Base-by-base conservation (phyloP, 2,888 invertebrate genomes). In the Furcula furcula region DNA sequence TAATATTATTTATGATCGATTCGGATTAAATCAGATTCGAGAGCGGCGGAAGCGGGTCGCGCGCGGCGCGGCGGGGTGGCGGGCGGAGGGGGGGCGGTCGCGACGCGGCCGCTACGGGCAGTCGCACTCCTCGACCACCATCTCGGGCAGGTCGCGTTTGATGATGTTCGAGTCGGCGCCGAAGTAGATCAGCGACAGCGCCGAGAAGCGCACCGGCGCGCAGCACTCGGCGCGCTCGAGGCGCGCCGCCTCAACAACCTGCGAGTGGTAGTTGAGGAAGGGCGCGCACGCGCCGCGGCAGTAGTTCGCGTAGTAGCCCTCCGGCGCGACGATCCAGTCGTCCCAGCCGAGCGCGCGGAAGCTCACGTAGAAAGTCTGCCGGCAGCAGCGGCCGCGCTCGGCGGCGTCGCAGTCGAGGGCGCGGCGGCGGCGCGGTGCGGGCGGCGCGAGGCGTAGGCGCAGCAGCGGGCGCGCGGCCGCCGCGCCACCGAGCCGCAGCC, bases 41-140 rank as follows among this genome's bases (percentile, higher is more conserved):
- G 77, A 79, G 83, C 82, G 80, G 85, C 86, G 75, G 67, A 84
- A 84, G 84, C 84, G 69, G 55, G 65, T 71, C 68, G 77, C 69
- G 66, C 71, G 65, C 65, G 59, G 58, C 44, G 68, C 68, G 66
- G 65, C 65, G 52, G 46, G 56, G 57, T 63, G 62, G 60, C 59
- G 65, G 54, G 43, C 56, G 34, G 65, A 56, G 62, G 48, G 55
- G 53, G 45, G 56, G 55, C 49, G 52, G 48, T 58, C 62, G 62
- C 70, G 65, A 55, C 66, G 71, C 73, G 28, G 65, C 59, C 73
- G 84, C 79, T 92, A 97, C 62, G 97, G 97, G 86, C 97, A 97
- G 61, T 97, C 97, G 89, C 97, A 97, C 90, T 97, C 97, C 83
- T 97, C 97, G 48, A 97, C 97, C 62, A 97, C 95, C 97, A 97